These are phyloP conservation scores for Coregonus ussuriensis DNA, from an alignment of 2,797 vertebrate species.

Conservation along the genomic window DNA sequence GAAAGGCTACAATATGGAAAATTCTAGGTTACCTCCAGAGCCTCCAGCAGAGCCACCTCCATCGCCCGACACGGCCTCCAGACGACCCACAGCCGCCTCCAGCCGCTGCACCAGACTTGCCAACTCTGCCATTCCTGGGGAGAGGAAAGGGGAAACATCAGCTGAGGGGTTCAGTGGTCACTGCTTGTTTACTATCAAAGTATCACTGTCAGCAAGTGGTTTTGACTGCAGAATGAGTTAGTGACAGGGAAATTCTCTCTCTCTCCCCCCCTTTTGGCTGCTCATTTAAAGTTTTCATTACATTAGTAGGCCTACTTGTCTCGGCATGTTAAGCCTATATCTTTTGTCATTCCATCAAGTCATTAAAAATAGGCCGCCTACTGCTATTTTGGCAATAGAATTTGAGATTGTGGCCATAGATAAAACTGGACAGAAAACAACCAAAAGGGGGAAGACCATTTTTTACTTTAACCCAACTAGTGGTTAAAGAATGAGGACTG, in stretches of 20 bases:
- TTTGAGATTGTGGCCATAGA: neutral
- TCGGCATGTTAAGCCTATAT: neutral
- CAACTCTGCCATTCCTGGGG: conserved; percentile 84
- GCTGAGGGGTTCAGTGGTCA: neutral
- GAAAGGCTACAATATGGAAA: neutral
- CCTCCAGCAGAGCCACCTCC: conserved; percentile 55
- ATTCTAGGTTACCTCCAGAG: conserved; percentile 60
- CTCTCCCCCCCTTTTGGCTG: neutral
- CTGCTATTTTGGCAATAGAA: too few species aligned
- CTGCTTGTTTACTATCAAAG: too few species aligned
- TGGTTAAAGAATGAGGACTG: too few species aligned
- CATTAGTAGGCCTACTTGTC: neutral
- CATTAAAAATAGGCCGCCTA: too few species aligned
- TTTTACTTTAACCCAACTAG: too few species aligned
- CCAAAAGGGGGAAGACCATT: neutral
- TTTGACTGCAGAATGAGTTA: neutral
- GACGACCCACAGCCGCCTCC: conserved; percentile 88
- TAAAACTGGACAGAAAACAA: neutral
- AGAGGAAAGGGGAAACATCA: neutral
- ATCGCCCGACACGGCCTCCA: conserved; percentile 82
- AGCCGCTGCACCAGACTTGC: conserved; percentile 88
- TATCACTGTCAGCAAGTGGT: too few species aligned
- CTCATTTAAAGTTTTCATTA: neutral
- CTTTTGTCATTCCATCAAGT: neutral
- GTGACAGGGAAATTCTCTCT: neutral